phyloP scores from a whole-genome alignment of 1,140 invertebrate genomes.

The Thereuonema tuberculata region DNA sequence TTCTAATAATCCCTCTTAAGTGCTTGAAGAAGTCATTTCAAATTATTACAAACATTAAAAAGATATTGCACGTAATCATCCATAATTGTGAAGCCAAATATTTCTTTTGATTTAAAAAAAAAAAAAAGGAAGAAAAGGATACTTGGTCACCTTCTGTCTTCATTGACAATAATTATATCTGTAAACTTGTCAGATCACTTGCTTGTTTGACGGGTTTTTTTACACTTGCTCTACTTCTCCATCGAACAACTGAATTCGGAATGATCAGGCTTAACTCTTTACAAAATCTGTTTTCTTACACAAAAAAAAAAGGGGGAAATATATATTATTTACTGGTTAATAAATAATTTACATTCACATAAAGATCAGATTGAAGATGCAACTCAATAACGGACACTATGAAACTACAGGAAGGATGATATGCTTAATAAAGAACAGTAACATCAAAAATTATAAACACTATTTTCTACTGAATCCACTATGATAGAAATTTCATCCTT shows the following conservation, averaged over 20 bases:
- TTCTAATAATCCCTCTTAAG: no score
- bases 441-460: no score
- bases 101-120: no score
- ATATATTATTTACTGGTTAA: not conserved
- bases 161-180: constrained; percentile 85
- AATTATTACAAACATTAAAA: no score
- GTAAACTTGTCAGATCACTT: constrained; percentile 59
- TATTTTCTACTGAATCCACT: no score
- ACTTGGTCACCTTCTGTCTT: constrained; percentile 79
- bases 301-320: constrained; percentile 20
- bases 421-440: not conserved
- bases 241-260: constrained; percentile 69
- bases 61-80: no score
- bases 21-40: no score
- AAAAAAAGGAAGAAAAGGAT: constrained; percentile 11
- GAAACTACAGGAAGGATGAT: not conserved
- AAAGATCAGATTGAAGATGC: no score
- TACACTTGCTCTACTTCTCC: constrained; percentile 65
- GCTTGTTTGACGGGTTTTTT: constrained; percentile 84
- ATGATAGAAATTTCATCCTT: no score
- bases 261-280: constrained; percentile 78
- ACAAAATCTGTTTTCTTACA: constrained; percentile 84
- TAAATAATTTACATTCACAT: no score
- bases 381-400: no score
- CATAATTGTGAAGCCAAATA: no score